Conservation (phyloP, 2,113 vertebrate species). For the Neodontobutis hainanensis region DNA sequence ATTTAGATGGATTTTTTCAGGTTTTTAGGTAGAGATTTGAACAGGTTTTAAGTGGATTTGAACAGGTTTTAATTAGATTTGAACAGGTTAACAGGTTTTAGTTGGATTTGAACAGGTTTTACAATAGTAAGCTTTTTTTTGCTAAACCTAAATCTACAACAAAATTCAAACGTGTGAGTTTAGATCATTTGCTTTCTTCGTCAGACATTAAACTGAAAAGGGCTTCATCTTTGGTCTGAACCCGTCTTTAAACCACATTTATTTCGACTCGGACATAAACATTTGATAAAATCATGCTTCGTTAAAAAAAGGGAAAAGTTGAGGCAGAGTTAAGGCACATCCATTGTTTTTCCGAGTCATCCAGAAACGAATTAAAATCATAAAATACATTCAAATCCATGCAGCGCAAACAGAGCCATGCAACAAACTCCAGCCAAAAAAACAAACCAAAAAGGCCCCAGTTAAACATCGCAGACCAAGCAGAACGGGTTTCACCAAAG, state of each 20-base stretch:
- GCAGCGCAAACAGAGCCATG: slow-evolving; percentile 7
- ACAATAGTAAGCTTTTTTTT: too few relatives aligned
- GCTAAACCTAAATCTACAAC: too few relatives aligned
- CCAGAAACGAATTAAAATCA: background rate
- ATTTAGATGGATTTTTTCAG: too few relatives aligned
- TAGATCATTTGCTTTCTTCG: too few relatives aligned
- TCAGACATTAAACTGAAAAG: background rate
- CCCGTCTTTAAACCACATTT: background rate
- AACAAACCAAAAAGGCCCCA: background rate
- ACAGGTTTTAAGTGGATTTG: too few relatives aligned
- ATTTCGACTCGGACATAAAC: background rate
- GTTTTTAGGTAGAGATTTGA: too few relatives aligned
- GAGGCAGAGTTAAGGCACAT: background rate
- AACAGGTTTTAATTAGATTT: too few relatives aligned
- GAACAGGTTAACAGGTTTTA: too few relatives aligned
- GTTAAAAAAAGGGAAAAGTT: background rate
- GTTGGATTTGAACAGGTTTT: too few relatives aligned
- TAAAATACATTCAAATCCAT: background rate
- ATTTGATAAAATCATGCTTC: background rate
- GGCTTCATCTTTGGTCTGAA: background rate
- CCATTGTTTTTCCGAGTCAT: background rate
- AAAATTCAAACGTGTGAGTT: too few relatives aligned
- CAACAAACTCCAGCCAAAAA: slow-evolving; percentile 4
- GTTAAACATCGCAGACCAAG: slow-evolving; percentile 16
- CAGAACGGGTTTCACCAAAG: slow-evolving; percentile 5